Evolutionary conservation across 2,113 vertebrate genomes (phyloP).

Genomic region (Pagrus major): DNA sequence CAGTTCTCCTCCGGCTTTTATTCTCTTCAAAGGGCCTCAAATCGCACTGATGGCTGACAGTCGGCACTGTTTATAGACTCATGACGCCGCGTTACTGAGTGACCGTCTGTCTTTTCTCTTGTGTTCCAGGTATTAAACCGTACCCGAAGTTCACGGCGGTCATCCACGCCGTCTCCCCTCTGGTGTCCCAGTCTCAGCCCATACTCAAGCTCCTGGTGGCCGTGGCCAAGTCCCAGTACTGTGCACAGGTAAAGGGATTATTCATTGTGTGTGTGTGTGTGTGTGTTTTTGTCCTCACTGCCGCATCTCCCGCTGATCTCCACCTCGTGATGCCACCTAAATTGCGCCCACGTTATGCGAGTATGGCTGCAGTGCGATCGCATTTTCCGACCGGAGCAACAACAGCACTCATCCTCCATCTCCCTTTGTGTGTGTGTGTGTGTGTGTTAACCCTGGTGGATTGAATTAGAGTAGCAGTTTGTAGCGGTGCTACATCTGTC

Average conservation of each 20-base stretch:
- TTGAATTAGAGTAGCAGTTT: conserved; percentile 71
- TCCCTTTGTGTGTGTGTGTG: neutral
- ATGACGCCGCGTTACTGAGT: neutral
- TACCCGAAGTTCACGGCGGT: conserved; percentile 96
- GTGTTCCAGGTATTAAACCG: conserved; percentile 91
- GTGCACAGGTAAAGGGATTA: conserved; percentile 89
- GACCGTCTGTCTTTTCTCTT: conserved; percentile 42
- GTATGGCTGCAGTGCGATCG: neutral
- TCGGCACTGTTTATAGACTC: too few relatives aligned
- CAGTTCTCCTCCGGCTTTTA: neutral
- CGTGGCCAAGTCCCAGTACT: conserved; percentile 98
- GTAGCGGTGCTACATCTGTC: conserved; percentile 69
- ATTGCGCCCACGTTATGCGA: neutral
- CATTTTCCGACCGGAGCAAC: conserved; percentile 38
- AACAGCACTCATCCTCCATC: conserved; percentile 22
- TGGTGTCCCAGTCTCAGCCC: conserved; percentile 98
- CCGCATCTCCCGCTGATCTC: neutral
- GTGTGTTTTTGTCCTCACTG: conserved; percentile 4
- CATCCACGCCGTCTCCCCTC: conserved; percentile 96
- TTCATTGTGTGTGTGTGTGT: conserved; percentile 1
- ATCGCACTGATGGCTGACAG: conserved; percentile 28
- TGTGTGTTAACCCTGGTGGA: conserved; percentile 55
- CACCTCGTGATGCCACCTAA: conserved; percentile 3
- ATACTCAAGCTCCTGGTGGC: conserved; percentile 97
- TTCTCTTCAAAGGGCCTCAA: conserved; percentile 25